A percentile compares a stretch with the other conserved stretches of the same genome.
phyloP scores from a whole-genome alignment of 2,888 invertebrate species.

The Eudasyphora cyanicolor region DNA sequence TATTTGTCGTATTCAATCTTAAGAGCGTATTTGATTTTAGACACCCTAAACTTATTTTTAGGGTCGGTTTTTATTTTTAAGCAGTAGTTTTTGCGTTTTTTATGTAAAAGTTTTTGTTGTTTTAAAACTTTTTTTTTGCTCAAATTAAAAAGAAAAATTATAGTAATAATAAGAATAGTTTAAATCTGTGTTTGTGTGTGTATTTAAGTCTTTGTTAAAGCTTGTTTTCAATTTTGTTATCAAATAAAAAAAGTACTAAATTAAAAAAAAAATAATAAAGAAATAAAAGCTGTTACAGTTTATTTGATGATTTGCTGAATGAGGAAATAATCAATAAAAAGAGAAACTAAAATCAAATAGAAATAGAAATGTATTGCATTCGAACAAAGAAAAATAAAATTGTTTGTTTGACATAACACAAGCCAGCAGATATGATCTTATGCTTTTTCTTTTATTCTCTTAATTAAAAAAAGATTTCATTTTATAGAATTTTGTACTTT shows the following conservation, averaged over 20 bases:
- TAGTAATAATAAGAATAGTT: conserved; percentile 40
- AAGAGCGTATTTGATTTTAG: neutral
- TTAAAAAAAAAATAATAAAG: conserved; percentile 45
- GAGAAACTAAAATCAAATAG: neutral
- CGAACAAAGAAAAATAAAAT: conserved; percentile 42
- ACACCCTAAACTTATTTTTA: neutral
- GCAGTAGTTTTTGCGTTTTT: conserved; percentile 51
- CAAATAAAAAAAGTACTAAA: conserved; percentile 34
- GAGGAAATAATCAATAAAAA: conserved; percentile 22
- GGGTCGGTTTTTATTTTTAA: conserved; percentile 44
- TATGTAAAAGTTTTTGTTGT: conserved; percentile 43
- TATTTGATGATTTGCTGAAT: conserved; percentile 8
- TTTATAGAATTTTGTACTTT: conserved; percentile 64
- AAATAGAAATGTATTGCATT: conserved; percentile 54
- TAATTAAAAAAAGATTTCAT: conserved; percentile 56
- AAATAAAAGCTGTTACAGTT: conserved; percentile 39
- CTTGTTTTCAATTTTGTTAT: conserved; percentile 53
- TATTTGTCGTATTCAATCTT: conserved; percentile 8
- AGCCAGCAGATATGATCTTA: conserved; percentile 49
- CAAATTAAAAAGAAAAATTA: conserved; percentile 36
- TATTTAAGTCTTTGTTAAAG: conserved; percentile 66
- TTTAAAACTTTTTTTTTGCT: conserved; percentile 37
- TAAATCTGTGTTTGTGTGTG: conserved; percentile 50
- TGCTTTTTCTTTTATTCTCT: conserved; percentile 44
- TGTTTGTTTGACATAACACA: conserved; percentile 9